Evolutionary conservation across 2,113 vertebrate genomes (phyloP), one percentile per base, ranked within the genome.

Genomic region (Pollachius pollachius): DNA sequence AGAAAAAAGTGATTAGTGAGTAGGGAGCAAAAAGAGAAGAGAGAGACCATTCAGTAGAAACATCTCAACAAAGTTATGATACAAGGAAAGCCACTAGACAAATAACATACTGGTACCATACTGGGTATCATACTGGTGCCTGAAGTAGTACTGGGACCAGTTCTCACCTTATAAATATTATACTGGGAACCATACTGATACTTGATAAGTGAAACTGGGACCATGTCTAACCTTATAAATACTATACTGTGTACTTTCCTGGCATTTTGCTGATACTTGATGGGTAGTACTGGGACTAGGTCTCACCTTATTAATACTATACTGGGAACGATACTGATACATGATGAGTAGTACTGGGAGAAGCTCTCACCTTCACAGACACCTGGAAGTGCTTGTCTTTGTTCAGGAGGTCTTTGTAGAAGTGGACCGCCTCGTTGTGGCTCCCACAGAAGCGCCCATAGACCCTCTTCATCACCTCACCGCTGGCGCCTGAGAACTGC

Each of bases 351-450:
- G 57, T 18, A 59, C 18, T 59, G 18, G 57, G 7, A 59, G 2
- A 4, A 59, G 57, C 3, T 8, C 82, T 74, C 82, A 98, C 97
- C 94, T 95, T 96, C 72, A 98, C 93, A 63, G 97, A 99, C 0
- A 93, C 94, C 85, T 99, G 97, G 69, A 99, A 99, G 52, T 94
- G 92, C 68, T 97, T 98, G 75, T 99, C 96, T 90, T 95, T 97
- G 54, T 93, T 90, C 61, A 91, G 87, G 0, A 96, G 91, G 62
- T 99, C 97, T 83, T 99, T 99, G 89, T 97, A 98, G 69, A 95
- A 90, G 88, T 90, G 97, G 11, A 99, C 95, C 0, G 97, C 95
- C 75, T 99, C 96, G 0, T 93, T 98, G 91, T 99, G 97, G 15
- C 96, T 95, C 67, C 96, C 95, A 2, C 97, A 99, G 83, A 99